These are phyloP conservation scores for Neoaliturus tenellus DNA, from an alignment of 2,888 invertebrate genomes.

Conservation along the genomic window DNA sequence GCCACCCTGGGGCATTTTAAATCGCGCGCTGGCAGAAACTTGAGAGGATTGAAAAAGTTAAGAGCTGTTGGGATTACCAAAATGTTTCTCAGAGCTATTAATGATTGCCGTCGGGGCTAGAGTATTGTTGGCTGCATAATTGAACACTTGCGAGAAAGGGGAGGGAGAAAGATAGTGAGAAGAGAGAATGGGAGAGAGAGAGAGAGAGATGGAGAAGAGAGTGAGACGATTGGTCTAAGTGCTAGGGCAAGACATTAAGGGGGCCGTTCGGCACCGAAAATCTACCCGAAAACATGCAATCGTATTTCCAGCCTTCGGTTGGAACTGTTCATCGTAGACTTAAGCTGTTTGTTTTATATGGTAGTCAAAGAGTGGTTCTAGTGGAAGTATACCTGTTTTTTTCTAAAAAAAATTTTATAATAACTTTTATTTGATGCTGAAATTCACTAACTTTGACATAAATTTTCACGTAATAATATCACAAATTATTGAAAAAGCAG, in stretches of 20 bases:
- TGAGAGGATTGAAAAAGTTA: constrained; percentile 21
- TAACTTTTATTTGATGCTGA: too few relatives aligned
- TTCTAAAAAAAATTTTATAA: too few relatives aligned
- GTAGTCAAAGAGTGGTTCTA: too few relatives aligned
- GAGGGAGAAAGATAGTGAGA: not conserved
- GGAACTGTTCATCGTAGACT: too few relatives aligned
- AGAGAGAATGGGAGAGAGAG: not conserved
- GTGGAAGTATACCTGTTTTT: too few relatives aligned
- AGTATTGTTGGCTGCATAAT: constrained; percentile 39
- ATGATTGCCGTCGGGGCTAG: not conserved
- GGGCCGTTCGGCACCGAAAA: too few relatives aligned
- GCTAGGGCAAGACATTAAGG: constrained; percentile 27
- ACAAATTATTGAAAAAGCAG: too few relatives aligned
- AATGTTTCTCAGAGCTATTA: constrained; percentile 48
- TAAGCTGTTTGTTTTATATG: too few relatives aligned
- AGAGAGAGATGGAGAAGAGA: not conserved
- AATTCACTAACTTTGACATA: too few relatives aligned
- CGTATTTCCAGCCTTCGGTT: too few relatives aligned
- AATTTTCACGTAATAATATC: too few relatives aligned
- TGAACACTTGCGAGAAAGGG: constrained; percentile 37
- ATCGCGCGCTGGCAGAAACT: not conserved
- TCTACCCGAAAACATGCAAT: too few relatives aligned
- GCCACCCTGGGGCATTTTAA: not conserved
- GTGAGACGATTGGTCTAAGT: constrained; percentile 29
- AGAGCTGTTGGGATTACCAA: constrained; percentile 40